Percentiles rank a stretch among this genome's conserved stretches.
These are phyloP conservation scores for Protophormia terraenovae DNA, from an alignment of 2,888 invertebrate species.

Conservation along the genomic window DNA sequence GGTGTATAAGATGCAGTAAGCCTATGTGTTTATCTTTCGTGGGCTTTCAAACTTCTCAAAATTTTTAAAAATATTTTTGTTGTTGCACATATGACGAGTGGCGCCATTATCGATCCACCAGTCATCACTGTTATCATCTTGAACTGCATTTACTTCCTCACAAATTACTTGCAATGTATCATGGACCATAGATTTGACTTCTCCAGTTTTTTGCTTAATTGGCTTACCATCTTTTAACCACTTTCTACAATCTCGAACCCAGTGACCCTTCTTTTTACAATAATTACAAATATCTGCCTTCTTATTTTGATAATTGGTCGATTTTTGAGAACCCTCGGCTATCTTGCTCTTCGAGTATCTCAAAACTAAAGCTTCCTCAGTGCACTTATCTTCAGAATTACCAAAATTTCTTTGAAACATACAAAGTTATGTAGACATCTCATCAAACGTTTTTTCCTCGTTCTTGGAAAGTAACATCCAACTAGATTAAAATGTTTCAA, in stretches of 20 bases:
- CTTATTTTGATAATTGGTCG: background rate
- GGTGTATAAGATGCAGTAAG: conserved; percentile 56
- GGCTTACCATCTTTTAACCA: background rate
- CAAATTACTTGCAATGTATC: background rate
- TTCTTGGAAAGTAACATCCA: conserved; percentile 1
- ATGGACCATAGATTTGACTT: background rate
- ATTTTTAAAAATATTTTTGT: background rate
- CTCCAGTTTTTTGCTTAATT: no score
- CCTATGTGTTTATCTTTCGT: conserved; percentile 1
- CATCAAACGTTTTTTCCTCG: background rate
- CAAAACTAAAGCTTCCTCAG: background rate
- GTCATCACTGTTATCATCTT: background rate
- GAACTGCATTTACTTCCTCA: background rate
- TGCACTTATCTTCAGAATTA: background rate
- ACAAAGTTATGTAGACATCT: background rate
- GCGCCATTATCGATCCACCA: background rate
- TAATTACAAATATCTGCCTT: background rate
- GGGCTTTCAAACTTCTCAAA: background rate
- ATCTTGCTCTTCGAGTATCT: background rate
- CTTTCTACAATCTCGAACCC: background rate
- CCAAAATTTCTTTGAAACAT: background rate
- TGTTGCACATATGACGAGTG: background rate
- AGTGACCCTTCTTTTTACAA: background rate
- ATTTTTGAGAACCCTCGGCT: background rate
- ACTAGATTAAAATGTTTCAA: background rate